These are phyloP conservation scores for Plecturocebus donacophilus DNA, from an alignment of 2,113 vertebrate species.

Conservation along the genomic window DNA sequence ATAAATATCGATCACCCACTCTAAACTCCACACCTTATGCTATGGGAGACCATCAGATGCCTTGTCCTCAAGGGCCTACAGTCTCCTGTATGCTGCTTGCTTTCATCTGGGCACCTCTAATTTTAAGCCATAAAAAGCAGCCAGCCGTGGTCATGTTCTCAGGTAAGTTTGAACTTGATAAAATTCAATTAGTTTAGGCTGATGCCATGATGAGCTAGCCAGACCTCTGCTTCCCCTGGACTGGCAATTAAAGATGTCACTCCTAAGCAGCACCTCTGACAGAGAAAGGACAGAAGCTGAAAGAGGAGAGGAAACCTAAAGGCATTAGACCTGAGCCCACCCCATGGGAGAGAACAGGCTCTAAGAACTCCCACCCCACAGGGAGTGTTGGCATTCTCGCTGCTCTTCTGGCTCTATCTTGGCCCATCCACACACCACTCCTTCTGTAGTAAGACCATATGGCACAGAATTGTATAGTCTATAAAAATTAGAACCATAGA, in stretches of 20 bases:
- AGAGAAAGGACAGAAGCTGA: background rate
- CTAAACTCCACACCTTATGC: background rate
- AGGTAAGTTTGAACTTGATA: background rate
- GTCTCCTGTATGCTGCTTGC: background rate
- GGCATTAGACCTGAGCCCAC: background rate
- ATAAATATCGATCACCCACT: background rate
- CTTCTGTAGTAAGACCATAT: background rate
- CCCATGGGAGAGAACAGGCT: background rate
- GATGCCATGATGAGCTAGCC: background rate
- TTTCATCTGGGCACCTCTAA: background rate
- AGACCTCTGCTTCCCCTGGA: background rate
- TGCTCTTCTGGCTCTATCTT: background rate
- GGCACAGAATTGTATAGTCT: background rate
- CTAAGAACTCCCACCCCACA: background rate
- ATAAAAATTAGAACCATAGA: slow-evolving; percentile 31
- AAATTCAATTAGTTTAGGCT: background rate
- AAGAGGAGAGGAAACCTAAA: background rate
- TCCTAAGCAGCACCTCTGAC: background rate
- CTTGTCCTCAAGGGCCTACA: background rate
- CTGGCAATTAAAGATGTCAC: background rate
- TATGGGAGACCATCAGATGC: background rate
- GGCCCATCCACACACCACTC: background rate
- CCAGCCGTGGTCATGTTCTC: background rate
- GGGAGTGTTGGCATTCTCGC: background rate
- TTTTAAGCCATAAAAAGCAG: background rate